phyloP scores from a whole-genome alignment of 37 sponge, comb jelly and placozoan species.

The Beroe forskalii region DNA sequence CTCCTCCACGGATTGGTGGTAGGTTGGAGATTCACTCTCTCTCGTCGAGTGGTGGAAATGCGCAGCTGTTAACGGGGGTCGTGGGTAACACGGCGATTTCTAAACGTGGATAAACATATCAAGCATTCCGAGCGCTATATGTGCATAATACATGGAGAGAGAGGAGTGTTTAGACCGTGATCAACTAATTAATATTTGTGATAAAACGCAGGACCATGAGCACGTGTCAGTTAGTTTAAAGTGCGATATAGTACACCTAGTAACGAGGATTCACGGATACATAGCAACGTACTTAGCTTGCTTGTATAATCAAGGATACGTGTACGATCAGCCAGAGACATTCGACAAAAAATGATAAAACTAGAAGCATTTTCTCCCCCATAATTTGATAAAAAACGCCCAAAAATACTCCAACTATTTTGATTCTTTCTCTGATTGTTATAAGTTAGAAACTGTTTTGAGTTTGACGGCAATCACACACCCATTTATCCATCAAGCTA shows the following conservation, averaged over 20 bases:
- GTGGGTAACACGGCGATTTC: too few species aligned
- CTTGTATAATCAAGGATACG: too few species aligned
- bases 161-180: neutral
- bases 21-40: neutral
- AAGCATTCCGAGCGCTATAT: neutral
- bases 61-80: too few species aligned
- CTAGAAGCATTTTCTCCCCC: neutral
- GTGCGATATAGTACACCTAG: neutral
- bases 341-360: neutral
- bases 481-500: too few species aligned
- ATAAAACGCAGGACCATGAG: too few species aligned
- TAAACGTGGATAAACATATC: neutral
- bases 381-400: neutral
- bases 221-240: neutral
- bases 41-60: too few species aligned
- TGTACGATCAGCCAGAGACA: too few species aligned
- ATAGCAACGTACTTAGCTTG: neutral
- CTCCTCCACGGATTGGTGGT: neutral
- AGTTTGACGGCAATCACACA: too few species aligned
- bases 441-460: too few species aligned
- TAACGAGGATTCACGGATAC: too few species aligned
- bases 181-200: neutral
- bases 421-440: too few species aligned
- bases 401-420: neutral
- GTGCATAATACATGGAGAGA: neutral